Percentiles rank a stretch among this genome's conserved stretches.
phyloP scores from a whole-genome alignment of 2,113 vertebrate genomes.

The Proterorhinus semilunaris region DNA sequence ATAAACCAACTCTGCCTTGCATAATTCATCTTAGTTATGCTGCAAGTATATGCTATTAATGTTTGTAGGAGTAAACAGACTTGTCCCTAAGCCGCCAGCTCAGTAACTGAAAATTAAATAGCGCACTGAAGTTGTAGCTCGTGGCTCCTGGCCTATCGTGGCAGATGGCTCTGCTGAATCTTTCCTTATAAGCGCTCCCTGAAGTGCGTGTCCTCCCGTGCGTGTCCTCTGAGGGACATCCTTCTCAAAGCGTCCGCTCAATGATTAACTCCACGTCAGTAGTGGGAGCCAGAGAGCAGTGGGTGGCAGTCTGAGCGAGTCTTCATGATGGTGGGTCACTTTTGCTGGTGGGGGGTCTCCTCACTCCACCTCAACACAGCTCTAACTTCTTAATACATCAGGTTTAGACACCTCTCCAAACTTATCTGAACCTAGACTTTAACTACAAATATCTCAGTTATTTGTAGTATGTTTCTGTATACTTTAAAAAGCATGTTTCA shows the following conservation, averaged over 20 bases:
- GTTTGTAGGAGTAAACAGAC: slow-evolving; percentile 31
- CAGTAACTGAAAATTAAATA: slow-evolving; percentile 73
- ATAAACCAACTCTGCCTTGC: slow-evolving; percentile 27
- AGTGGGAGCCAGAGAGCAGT: slow-evolving; percentile 20
- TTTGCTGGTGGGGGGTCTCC: slow-evolving; percentile 25
- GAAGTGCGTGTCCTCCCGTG: slow-evolving; percentile 56
- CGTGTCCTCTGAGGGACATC: slow-evolving; percentile 51
- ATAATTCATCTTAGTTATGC: slow-evolving; percentile 44
- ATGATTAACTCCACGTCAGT: slow-evolving; percentile 56
- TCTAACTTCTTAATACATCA: too few relatives aligned
- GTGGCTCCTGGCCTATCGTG: slow-evolving; percentile 76
- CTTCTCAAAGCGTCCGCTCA: slow-evolving; percentile 58
- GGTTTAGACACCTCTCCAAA: too few relatives aligned
- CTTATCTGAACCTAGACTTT: too few relatives aligned
- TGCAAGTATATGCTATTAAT: slow-evolving; percentile 34
- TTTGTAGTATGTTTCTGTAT: too few relatives aligned
- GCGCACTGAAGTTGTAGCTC: slow-evolving; percentile 67
- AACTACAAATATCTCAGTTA: too few relatives aligned
- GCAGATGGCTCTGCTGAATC: slow-evolving; percentile 76
- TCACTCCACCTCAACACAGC: slow-evolving; percentile 22
- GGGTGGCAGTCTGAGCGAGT: not conserved
- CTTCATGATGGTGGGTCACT: not conserved
- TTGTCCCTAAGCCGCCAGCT: slow-evolving; percentile 51
- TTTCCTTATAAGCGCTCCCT: slow-evolving; percentile 64
- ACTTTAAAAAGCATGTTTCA: too few relatives aligned